Percentiles rank a stretch among this genome's conserved stretches.
phyloP scores from a whole-genome alignment of 2,113 vertebrate species.

The Drymodes brunneopygia region DNA sequence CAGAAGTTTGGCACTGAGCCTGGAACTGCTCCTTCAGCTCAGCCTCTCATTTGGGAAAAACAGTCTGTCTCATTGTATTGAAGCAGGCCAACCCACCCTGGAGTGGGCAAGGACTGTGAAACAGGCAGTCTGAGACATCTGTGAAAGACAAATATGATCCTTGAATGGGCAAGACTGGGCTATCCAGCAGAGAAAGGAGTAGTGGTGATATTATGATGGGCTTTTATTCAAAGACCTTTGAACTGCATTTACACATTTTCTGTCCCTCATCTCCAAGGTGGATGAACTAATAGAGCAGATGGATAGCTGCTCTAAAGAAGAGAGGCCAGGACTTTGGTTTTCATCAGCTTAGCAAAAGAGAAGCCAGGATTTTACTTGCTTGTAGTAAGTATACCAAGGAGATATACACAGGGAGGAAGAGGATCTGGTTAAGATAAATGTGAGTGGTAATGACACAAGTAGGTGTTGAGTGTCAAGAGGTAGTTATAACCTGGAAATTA shows the following conservation, averaged over 20 bases:
- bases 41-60: neutral
- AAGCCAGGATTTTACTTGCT: neutral
- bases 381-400: neutral
- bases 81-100: neutral
- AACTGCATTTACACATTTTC: neutral
- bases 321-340: neutral
- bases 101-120: neutral
- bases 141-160: neutral
- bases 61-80: neutral
- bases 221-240: neutral
- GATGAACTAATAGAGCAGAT: neutral
- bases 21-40: conserved; percentile 16
- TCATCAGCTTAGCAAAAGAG: neutral
- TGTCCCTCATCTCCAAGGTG: neutral
- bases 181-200: neutral
- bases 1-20: neutral
- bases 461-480: neutral
- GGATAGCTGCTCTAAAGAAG: neutral
- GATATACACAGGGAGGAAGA: neutral
- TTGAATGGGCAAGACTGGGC: neutral
- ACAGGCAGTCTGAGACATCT: neutral
- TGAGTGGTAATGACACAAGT: neutral
- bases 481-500: neutral
- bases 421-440: neutral
- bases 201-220: neutral